These are phyloP conservation scores for Palythoa grandis DNA, from an alignment of 92 coral and sea anemone genomes.

Conservation along the genomic window DNA sequence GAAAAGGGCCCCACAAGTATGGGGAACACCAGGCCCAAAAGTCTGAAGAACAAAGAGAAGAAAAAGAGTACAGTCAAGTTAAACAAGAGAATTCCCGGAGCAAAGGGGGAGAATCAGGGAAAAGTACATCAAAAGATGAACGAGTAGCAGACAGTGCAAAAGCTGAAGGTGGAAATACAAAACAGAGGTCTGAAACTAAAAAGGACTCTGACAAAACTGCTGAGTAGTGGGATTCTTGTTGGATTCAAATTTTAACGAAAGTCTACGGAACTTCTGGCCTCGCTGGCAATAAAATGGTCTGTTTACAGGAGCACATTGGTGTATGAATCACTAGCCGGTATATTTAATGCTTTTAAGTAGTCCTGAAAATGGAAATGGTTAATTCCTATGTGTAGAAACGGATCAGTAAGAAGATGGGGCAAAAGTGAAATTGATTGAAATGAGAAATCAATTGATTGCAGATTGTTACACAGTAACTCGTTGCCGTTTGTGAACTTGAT, in stretches of 20 bases:
- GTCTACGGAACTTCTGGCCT: background rate
- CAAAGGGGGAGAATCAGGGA: constrained; percentile 8
- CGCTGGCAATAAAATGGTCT: constrained; percentile 16
- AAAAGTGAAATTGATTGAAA: background rate
- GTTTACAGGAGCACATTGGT: background rate
- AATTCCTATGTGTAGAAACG: background rate
- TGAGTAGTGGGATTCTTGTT: background rate
- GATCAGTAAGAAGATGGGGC: background rate
- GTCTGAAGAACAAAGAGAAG: constrained; percentile 25
- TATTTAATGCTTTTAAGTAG: background rate
- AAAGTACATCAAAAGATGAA: constrained; percentile 6
- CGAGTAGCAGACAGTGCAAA: background rate
- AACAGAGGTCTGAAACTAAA: constrained; percentile 16
- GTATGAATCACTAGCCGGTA: background rate
- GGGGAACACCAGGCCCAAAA: constrained; percentile 38
- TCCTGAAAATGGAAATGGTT: background rate
- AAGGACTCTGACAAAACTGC: constrained; percentile 23
- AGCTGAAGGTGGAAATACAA: background rate
- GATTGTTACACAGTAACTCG: background rate
- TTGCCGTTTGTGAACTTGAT: background rate
- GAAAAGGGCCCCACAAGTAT: constrained; percentile 31
- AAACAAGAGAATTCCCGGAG: background rate
- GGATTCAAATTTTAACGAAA: background rate
- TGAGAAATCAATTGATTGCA: background rate
- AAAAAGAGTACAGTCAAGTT: constrained; percentile 2